phyloP scores from a whole-genome alignment of 2,113 vertebrate species.

The Psettodes erumei region DNA sequence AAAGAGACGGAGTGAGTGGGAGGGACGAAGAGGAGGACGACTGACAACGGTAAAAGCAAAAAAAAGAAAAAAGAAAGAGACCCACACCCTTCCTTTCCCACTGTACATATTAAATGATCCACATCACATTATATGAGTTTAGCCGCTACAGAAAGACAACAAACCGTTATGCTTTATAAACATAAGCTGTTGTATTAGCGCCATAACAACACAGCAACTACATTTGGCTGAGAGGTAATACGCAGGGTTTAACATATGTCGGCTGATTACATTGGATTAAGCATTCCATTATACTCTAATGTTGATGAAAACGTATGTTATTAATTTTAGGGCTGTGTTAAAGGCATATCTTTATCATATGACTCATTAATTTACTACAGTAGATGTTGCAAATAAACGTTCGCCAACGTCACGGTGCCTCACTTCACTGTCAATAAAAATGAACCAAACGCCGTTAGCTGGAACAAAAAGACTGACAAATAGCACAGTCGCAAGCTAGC shows the following conservation, averaged over 20 bases:
- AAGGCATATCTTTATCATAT: not conserved
- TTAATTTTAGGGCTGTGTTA: not conserved
- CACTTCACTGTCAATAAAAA: slow-evolving; percentile 10
- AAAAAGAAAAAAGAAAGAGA: not conserved
- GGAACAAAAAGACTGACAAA: not conserved
- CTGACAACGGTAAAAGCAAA: slow-evolving; percentile 2
- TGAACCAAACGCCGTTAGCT: not conserved
- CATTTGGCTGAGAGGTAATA: not conserved
- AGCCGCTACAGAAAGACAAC: not conserved
- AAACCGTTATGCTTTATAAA: not conserved
- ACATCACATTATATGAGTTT: accelerated
- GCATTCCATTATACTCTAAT: not conserved
- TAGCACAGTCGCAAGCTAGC: not conserved
- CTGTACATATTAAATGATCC: not conserved
- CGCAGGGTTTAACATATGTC: not conserved
- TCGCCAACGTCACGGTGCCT: slow-evolving; percentile 16
- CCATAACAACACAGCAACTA: not conserved
- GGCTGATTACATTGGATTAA: not conserved
- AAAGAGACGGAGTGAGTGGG: slow-evolving; percentile 17
- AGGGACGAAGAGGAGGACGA: not conserved
- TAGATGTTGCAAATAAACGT: not conserved
- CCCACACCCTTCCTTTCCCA: slow-evolving; percentile 26
- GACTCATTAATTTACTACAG: not conserved
- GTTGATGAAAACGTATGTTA: accelerated
- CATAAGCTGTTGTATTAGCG: not conserved